Evolutionary conservation across 2,113 vertebrate species (phyloP).

Genomic region (Illadopsis cleaveri): DNA sequence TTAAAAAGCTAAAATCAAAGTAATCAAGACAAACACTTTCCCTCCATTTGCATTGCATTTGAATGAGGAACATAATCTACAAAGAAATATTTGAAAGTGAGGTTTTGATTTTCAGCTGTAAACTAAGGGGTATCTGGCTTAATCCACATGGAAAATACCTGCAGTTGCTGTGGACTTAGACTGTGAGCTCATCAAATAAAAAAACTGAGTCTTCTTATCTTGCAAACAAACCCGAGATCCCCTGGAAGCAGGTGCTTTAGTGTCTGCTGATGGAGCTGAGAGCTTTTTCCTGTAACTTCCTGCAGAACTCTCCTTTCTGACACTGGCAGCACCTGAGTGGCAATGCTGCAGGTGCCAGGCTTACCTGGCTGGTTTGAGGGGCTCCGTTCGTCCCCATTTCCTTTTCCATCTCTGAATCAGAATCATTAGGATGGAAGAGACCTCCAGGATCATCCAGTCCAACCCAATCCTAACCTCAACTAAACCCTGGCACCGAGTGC

Average conservation of each 20-base stretch:
- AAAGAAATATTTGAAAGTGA: background rate
- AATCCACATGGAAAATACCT: background rate
- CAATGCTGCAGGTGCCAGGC: background rate
- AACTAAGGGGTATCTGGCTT: background rate
- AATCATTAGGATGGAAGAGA: no score
- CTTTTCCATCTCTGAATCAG: background rate
- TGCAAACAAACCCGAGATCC: background rate
- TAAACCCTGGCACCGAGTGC: no score
- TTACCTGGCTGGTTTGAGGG: background rate
- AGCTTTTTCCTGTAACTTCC: fast-evolving
- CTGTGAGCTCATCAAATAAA: background rate
- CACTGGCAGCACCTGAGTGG: fast-evolving
- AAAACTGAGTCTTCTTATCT: background rate
- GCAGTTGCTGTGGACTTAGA: background rate
- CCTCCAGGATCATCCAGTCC: no score
- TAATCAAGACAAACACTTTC: background rate
- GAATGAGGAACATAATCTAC: background rate
- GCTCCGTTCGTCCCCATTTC: background rate
- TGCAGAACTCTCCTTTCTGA: fast-evolving
- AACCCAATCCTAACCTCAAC: no score
- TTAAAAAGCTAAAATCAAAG: background rate
- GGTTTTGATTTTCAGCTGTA: background rate
- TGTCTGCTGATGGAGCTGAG: background rate
- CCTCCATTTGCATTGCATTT: background rate
- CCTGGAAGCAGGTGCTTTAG: fast-evolving